Conservation (phyloP, 1,140 invertebrate species). For the Proales similis region DNA sequence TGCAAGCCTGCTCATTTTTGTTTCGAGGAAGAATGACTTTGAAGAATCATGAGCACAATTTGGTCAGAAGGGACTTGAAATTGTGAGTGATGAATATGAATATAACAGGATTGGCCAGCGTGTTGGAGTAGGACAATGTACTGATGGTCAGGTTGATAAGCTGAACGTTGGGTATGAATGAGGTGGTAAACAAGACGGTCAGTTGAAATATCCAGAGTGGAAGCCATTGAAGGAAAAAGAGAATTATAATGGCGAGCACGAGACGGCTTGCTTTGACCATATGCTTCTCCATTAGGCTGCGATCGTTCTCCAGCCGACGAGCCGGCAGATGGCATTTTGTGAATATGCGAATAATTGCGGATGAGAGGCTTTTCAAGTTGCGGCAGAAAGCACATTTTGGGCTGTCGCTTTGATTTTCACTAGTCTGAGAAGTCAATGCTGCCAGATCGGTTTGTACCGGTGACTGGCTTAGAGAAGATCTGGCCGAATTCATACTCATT, state of each 20-base stretch:
- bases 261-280: conserved; percentile 15
- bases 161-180: conserved; percentile 1
- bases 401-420: neutral
- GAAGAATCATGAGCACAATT: too few relatives aligned
- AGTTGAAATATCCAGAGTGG: conserved; percentile 33
- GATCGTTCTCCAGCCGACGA: neutral
- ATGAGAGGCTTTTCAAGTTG: too few relatives aligned
- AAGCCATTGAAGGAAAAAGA: conserved; percentile 29
- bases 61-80: too few relatives aligned
- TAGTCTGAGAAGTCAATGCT: neutral
- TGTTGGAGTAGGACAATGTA: conserved; percentile 30
- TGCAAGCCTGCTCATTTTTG: too few relatives aligned
- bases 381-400: neutral
- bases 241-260: conserved; percentile 1
- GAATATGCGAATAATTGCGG: too few relatives aligned
- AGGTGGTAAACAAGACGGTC: neutral
- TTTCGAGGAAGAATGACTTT: too few relatives aligned
- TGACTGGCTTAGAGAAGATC: too few relatives aligned
- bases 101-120: conserved; percentile 24
- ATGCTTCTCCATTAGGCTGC: neutral
- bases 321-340: neutral
- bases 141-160: conserved; percentile 10
- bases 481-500: neutral
- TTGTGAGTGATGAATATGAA: conserved; percentile 22
- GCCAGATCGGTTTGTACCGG: too few relatives aligned